Evolutionary conservation across 2,797 vertebrate genomes (phyloP), one percentile per base, ranked within the genome.

Genomic region (Halcyon smyrnensis): DNA sequence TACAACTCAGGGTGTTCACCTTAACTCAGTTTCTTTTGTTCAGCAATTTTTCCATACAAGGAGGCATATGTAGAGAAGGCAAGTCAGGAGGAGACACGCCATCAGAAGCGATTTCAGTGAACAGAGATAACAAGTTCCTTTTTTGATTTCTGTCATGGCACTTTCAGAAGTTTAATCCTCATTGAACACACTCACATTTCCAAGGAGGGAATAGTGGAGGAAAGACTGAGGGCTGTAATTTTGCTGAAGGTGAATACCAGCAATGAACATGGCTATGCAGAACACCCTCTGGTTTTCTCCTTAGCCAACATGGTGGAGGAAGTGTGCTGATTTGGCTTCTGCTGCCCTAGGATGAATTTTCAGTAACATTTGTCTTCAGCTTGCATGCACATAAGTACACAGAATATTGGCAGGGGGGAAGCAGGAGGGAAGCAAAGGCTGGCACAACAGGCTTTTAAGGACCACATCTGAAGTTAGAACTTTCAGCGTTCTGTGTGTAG

Each of bases 21-120:
- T 87, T 79, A 95, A 82, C 60, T 96, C 48, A 4, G 24, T 63
- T 93, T 82, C 83, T 89, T 95, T 90, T 96, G 95, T 97, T 97
- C 90, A 89, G 86, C 86, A 87, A 48, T 56, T 95, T 94, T 80
- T 90, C 60, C 0, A 0, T 74, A 89, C 90, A 90, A 83, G 86
- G 48, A 80, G 34, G 67, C 45, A 18, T 56, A 15, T 32, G 45
- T 70, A 93, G 45, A 70, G 48, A 84, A 92, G 77, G 56, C 56
- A 70, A 67, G 39, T 23, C 68, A 85, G 63, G 64, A 90, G 43
- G 59, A 90, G 60, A 70, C 32, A 41, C 9, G 13, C 15, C 28
- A 39, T 87, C 25, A 83, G 67, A 77, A 50, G 43, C 77, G 15
- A 53, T 45, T 89, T 65, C 15, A 37, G 30, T 25, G 60, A 80